Evolutionary conservation across 1,140 invertebrate genomes (phyloP), one percentile per base, ranked within the genome.

Genomic region (Drosophila mayri): DNA sequence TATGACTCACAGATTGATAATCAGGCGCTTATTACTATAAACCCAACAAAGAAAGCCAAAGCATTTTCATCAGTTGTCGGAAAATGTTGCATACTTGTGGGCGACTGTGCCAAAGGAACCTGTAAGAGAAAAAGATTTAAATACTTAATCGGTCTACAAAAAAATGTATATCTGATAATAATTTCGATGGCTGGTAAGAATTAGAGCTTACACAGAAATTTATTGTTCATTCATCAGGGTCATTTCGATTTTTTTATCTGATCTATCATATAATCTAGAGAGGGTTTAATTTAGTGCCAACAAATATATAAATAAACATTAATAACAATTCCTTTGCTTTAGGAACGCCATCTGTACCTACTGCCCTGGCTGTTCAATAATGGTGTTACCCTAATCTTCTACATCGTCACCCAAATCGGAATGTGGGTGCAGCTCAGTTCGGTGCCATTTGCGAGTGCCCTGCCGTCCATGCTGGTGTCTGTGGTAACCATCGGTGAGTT

Each of bases 351-450:
- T 52, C 46, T 83, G 18, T 38, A 78, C 22, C 32, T 90, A 28
- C 16, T 90, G 12, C 87, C 87, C 4, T 90, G 87, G 87, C 65
- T 90, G 41, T 60, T 90, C 18, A 83, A 58, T 41, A 44, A 55
- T 22, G 66, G 40, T 1, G 6, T 72, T 3, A 0, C 10, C 2
- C 11, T 76, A 25, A 5, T 18, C 12, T 32, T 52, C 0, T 10
- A 8, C 25, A 35, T 71, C 3, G 0, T 50, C 7, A 11, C 44
- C 14, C 14, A 46, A 58, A 37, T 35, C 22, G 10, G 4, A 12
- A 0, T 18, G 1, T 63, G 38, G 22, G 37, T 28, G 10, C 0
- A 22, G 1, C 0, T 14, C 9, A 22, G 30, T 4, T 54, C 40
- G 3, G n/a, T 7, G 1, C 2, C 35, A 6, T 52, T 54, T 8